These are phyloP conservation scores for Helogale parvula DNA, from an alignment of 2,113 vertebrate genomes.

Conservation along the genomic window DNA sequence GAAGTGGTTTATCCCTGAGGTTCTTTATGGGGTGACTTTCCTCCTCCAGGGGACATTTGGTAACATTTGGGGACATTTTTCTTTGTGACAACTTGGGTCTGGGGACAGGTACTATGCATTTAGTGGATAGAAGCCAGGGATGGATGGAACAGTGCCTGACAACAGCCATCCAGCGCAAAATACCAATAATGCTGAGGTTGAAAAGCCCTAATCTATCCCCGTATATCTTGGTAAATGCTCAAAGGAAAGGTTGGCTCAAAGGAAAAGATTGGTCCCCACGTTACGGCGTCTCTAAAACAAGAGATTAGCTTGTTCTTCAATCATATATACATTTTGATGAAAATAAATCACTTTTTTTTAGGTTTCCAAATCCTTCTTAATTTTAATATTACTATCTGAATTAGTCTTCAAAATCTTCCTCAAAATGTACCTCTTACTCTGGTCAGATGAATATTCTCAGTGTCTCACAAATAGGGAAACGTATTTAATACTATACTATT, in stretches of 20 bases:
- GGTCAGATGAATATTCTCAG: background rate
- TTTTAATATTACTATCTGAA: background rate
- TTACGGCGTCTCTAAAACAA: background rate
- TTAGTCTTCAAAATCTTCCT: background rate
- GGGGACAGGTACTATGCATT: too few relatives aligned
- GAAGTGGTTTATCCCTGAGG: background rate
- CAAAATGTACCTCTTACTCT: background rate
- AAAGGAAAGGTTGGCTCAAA: background rate
- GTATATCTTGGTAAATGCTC: background rate
- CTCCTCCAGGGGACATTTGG: background rate
- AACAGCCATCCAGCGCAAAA: background rate
- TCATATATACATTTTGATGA: background rate
- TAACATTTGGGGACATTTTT: background rate
- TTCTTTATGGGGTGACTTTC: background rate
- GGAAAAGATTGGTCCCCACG: background rate
- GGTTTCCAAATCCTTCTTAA: background rate
- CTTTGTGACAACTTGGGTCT: background rate
- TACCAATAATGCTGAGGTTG: background rate
- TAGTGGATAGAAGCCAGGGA: background rate
- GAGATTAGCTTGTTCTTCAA: background rate
- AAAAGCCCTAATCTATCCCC: background rate
- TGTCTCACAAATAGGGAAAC: background rate
- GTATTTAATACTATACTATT: background rate
- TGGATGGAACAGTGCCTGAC: rapidly evolving
- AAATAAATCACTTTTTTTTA: background rate